Base-by-base conservation (phyloP, 2,113 vertebrate genomes). In the Rhombomys opimus region DNA sequence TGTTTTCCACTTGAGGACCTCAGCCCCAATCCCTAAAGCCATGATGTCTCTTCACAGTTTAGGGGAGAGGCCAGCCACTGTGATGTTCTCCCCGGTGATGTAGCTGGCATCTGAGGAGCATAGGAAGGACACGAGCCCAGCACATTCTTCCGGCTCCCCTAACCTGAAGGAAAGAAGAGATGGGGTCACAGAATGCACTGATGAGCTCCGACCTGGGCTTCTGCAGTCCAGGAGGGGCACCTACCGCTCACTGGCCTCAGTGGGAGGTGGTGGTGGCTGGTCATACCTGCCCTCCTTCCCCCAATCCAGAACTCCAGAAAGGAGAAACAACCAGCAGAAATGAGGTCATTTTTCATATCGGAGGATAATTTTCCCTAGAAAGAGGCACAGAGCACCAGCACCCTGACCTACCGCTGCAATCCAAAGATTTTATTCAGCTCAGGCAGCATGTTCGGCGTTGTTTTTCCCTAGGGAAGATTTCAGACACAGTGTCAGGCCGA, bases 31-130 rank as follows among this genome's bases (percentile, higher is more conserved):
- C 57, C 80, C n/a, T 61, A 25, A 63, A 46, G 11, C n/a, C 38
- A 27, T 3, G 27, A 4, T 7, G 15, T 76, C 41, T 86, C 52
- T 77, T 91, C 89, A 94, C 57, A 95, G 65, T 18, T 41, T 86
- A 13, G 41, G 70, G 0, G 90, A 61, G 17, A 98, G 99, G 76
- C 98, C 98, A 61, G 99, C 99, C 23, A 98, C 98, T 63, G 99
- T 89, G 98, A 99, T 5, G 99, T 99, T 98, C 97, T 99, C 99
- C 84, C 99, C 99, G 0, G 98, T 99, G 96, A 99, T 99, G 97
- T 99, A 99, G 5, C 98, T 98, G 8, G 99, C 99, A 0, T 99
- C 99, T 1, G 99, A 97, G 0, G 99, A 98, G 96, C 99, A 99
- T 90, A 99, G 95, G 98, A 99, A 99, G 6, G 99, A 98, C 2